These are phyloP conservation scores for Malacoctenus gilli DNA, from an alignment of 2,797 vertebrate genomes.

Conservation along the genomic window DNA sequence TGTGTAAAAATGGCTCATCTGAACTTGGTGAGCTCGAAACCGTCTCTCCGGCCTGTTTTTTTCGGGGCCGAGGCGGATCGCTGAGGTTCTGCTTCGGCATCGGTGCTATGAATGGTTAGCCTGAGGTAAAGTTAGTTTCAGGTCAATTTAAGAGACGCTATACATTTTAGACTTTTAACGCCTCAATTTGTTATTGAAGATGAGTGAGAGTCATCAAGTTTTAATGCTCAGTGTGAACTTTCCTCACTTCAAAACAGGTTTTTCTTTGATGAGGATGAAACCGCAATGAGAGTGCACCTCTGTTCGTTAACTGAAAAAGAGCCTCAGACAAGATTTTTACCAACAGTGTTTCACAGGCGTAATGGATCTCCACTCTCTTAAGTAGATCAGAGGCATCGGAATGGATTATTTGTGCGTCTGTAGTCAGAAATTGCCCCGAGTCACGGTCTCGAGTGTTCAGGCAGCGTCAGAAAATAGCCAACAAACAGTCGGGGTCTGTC, in stretches of 20 bases:
- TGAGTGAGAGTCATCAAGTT: too few relatives aligned
- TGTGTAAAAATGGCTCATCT: neutral
- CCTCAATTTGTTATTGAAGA: too few relatives aligned
- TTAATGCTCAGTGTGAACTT: too few relatives aligned
- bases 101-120: neutral
- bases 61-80: neutral
- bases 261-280: neutral
- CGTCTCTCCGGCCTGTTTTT: neutral
- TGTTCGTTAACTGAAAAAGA: neutral
- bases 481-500: conserved; percentile 11
- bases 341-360: conserved; percentile 2
- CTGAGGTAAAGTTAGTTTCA: too few relatives aligned
- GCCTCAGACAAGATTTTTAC: neutral
- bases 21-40: too few relatives aligned
- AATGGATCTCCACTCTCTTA: neutral
- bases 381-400: conserved; percentile 3
- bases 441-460: too few relatives aligned
- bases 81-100: too few relatives aligned
- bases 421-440: neutral
- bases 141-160: neutral
- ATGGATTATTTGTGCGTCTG: conserved; percentile 8
- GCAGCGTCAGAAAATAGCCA: conserved; percentile 29
- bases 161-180: neutral
- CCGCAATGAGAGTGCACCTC: neutral
- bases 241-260: neutral